Base-by-base conservation (phyloP, 1,140 invertebrate genomes). In the Panagrolaimus sp. region DNA sequence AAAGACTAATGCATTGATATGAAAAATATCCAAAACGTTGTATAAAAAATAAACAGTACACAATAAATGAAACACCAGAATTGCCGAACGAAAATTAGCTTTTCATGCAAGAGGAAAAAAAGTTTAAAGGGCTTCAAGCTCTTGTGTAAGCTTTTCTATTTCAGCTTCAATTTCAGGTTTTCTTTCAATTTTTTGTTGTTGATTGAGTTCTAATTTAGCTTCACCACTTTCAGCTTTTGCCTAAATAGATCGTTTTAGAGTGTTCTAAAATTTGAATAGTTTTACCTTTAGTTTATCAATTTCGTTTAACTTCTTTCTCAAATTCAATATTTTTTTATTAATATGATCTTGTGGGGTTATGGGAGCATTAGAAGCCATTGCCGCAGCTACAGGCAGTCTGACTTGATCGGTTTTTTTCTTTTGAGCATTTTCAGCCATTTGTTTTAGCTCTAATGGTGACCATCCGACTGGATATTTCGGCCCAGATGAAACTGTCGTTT, bases 161-260 rank as follows among this genome's bases (percentile, higher is more conserved):
- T 84, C 81, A 16, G 74, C 74, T 66, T 80, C 67, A 46, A 84
- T 74, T 62, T 81, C 80, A 9, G 74, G 46, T 42, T 62, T 47
- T 47, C 84, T 47, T 38, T 74, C 63, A 13, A 85, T 75, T 57
- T 85, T 85, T 20, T 81, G 74, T 11, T 83, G 65, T 65, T 85
- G 78, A 31, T 69, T 81, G 45, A 72, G 72, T 51, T 78, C 71
- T 9, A 74, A 79, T 31, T 74, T 72, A 23, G 78, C 9, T 42
- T 74, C 77, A 13, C 79, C 78, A 53, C 61, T 76, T 1, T 74
- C 74, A 5, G 80, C 67, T 68, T 65, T 51, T 23, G 65, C 53
- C 75, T 76, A 64, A 38, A 76, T n/a, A n/a, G n/a, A n/a, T n/a
- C n/a, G n/a, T n/a, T 7, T 65, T 38, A 5, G 65, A 11, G 38